Base-by-base conservation (phyloP, 2,888 invertebrate species). In the Habrosyne pyritoides region DNA sequence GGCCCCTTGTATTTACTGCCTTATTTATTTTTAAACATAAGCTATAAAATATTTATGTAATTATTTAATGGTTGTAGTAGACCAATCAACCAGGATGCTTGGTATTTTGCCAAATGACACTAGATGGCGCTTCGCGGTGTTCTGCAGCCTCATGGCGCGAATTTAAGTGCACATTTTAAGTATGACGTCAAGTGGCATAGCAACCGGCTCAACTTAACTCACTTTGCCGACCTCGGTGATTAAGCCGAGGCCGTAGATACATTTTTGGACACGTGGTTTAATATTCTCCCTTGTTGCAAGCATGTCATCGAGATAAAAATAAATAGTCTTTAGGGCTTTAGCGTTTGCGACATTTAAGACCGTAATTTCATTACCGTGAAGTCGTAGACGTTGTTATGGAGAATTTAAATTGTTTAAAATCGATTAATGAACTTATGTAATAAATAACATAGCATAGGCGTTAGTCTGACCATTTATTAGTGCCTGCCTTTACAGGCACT, bases 1-100 rank as follows among this genome's bases (percentile, higher is more conserved):
- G 61, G 51, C 26, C 55, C n/a, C 24, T 52, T 50, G 56, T 26
- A 53, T 12, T 12, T 10, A 1, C 33, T n/a, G 33, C 33, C 30
- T 30, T 30, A 30, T 30, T 12, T 33, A 33, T 24, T 3, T 24
- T 24, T 24, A 24, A 24, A 24, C 24, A 24, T n/a, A n/a, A n/a
- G n/a, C n/a, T n/a, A n/a, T n/a, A n/a, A n/a, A n/a, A n/a, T n/a
- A n/a, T n/a, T n/a, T n/a, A n/a, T n/a, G n/a, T n/a, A n/a, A 12
- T 30, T 12, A 30, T 30, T 10, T 2, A 12, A 12, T 12, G 12
- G 30, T 30, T 30, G 12, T 28, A 12, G 30, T 14, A 7, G n/a
- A 6, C 3, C 36, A 1, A 7, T 14, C n/a, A n/a, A 14, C 14
- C 36, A 36, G 5, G 36, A 36, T 36, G 36, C 14, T 36, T 12